phyloP scores from a whole-genome alignment of 2,888 invertebrate species.

The Agrypnus murinus region DNA sequence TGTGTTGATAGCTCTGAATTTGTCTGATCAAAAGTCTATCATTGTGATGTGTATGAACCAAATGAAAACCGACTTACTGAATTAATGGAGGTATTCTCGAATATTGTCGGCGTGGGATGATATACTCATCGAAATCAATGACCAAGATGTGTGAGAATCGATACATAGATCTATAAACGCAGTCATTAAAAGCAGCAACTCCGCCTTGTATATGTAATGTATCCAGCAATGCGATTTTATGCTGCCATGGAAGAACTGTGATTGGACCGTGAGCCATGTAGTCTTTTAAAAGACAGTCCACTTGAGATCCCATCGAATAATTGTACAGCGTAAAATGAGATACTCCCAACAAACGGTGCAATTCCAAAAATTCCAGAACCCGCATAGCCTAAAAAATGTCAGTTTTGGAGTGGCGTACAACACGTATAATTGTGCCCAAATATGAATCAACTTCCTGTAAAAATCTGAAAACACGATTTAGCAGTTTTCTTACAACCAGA shows the following conservation, averaged over 20 bases:
- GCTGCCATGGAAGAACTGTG: constrained; percentile 87
- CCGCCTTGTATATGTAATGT: constrained; percentile 95
- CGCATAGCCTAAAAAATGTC: too few species aligned
- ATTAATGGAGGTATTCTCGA: constrained; percentile 84
- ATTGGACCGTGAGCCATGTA: constrained; percentile 75
- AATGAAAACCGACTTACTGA: constrained; percentile 71
- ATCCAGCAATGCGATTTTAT: constrained; percentile 89
- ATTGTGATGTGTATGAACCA: too few species aligned
- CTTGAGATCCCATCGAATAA: constrained; percentile 87
- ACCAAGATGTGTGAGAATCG: constrained; percentile 86
- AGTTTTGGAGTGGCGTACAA: too few species aligned
- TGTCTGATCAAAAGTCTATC: too few species aligned
- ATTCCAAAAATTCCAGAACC: constrained; percentile 93
- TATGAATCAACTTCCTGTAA: too few species aligned
- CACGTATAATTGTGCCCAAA: too few species aligned
- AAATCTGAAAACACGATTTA: too few species aligned
- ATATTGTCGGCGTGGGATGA: constrained; percentile 86
- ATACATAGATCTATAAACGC: constrained; percentile 93
- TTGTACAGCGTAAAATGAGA: constrained; percentile 94
- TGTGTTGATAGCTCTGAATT: too few species aligned
- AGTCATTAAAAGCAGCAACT: constrained; percentile 95
- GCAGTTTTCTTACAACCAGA: too few species aligned
- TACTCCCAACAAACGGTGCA: constrained; percentile 88
- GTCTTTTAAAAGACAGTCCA: constrained; percentile 80
- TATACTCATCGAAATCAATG: constrained; percentile 92